These are phyloP conservation scores for Pachyramphus minor DNA, from an alignment of 2,113 vertebrate genomes.

Conservation along the genomic window DNA sequence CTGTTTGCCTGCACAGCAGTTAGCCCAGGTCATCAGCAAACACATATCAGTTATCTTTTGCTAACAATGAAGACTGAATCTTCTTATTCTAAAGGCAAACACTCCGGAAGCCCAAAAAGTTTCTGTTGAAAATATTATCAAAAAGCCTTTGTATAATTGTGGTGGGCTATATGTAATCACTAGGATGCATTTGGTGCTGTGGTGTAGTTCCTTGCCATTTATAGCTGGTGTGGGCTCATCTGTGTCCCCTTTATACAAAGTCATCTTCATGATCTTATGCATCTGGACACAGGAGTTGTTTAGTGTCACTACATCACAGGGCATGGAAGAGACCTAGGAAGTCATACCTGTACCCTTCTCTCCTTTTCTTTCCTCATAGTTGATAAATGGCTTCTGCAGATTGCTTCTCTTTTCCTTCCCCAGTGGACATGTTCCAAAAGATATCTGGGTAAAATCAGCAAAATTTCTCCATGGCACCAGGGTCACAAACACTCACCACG, in stretches of 20 bases:
- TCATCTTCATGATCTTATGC: not conserved
- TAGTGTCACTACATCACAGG: not conserved
- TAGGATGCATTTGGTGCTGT: not conserved
- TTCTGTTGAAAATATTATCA: not conserved
- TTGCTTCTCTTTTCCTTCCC: not conserved
- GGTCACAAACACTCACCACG: not conserved
- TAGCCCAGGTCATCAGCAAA: not conserved
- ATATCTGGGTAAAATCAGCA: not conserved
- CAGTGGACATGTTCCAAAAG: not conserved
- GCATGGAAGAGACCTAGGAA: not conserved
- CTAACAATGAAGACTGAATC: not conserved
- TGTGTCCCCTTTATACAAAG: not conserved
- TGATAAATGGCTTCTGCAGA: not conserved
- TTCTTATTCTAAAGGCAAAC: not conserved
- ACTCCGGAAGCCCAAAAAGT: not conserved
- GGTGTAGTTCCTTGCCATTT: not conserved
- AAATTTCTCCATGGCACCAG: not conserved
- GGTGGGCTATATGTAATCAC: not conserved
- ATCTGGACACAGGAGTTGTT: not conserved
- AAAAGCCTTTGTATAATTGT: not conserved
- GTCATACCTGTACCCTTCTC: not conserved
- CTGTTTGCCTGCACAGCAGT: not conserved
- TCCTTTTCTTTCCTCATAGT: not conserved
- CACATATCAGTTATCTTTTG: not conserved
- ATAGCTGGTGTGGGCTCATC: not conserved